Base-by-base conservation (phyloP, 2,888 invertebrate species). In the Mythimna lalbum region DNA sequence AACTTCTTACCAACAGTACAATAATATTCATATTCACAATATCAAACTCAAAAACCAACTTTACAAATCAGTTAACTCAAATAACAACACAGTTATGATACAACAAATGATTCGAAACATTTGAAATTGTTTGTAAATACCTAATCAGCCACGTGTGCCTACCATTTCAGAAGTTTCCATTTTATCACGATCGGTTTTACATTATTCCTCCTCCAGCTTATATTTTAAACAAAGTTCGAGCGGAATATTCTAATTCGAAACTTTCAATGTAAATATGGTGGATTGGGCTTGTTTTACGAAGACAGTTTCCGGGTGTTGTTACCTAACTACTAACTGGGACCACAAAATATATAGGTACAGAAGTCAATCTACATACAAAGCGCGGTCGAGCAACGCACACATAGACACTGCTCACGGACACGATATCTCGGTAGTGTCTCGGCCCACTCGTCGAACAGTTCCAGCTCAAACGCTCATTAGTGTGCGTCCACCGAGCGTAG, bases 181-280 rank as follows among this genome's bases (percentile, higher is more conserved):
- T 90, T 89, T 91, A 91, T 90, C 90, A 85, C 86, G 88, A 88
- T 89, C 86, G 84, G 90, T 89, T 91, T 88, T 87, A 84, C 87
- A 88, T 91, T 89, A 91, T 88, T 90, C 83, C 86, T 85, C 86
- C 78, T 78, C 83, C 86, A 86, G 89, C 88, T 90, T 87, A 88
- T 86, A 90, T 89, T 91, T 90, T 87, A 89, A 88, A 88, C 89
- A 89, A 91, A 91, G 84, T 91, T 92, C 68, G 63, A 74, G 70
- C 71, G 78, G 81, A 86, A 85, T 88, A 88, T 88, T 88, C 86
- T 86, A 87, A 87, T 87, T 87, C 80, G 67, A 64, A 92, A 92
- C 90, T 92, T 92, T 90, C 86, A 88, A 87, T 90, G 90, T 91
- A 91, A 91, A 91, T 90, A 90, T 88, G 80, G 79, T 83, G 83